Base-by-base conservation (phyloP, 2,113 vertebrate species). In the Glareola pratincola region DNA sequence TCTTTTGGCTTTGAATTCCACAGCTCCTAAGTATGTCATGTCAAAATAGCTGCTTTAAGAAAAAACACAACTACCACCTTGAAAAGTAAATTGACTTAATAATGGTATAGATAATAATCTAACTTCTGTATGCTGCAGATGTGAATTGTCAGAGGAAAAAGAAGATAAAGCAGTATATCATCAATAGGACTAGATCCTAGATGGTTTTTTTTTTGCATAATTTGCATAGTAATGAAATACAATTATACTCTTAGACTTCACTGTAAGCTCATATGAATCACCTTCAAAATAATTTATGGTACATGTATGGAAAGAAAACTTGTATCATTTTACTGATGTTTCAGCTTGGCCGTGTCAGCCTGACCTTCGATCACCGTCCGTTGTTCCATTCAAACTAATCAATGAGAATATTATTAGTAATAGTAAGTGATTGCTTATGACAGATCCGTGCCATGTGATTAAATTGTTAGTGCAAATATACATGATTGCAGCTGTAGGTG, bases 221-320 rank as follows among this genome's bases (percentile, higher is more conserved):
- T 98, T 98, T 98, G 96, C 98, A 98, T 98, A 96, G 94, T 92
- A 98, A 98, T 97, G 94, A 66, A 89, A 92, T 90, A 96, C 90
- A 96, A 66, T 96, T 88, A 75, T 67, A 60, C 88, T 95, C 66
- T 77, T 73, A 81, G 92, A 93, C 97, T 84, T 85, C 48, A 73
- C 95, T 95, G 95, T 96, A 95, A 87, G 90, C 90, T 66, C 80
- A 13, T 79, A 11, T 76, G 95, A 93, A 95, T 97, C 96, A 97
- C 95, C 94, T 96, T 97, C 95, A 84, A 47, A 77, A 69, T 92
- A 96, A 84, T 56, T 54, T 91, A 88, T 83, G 69, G 51, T 73
- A 56, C 84, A 82, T 30, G 20, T 85, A 37, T 89, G 91, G 91
- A 69, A 90, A 73, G 39, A 50, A 60, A 94, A 50, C 11, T 39